Base-by-base conservation (phyloP, 2,888 invertebrate genomes). In the Melinopterus prodromus region DNA sequence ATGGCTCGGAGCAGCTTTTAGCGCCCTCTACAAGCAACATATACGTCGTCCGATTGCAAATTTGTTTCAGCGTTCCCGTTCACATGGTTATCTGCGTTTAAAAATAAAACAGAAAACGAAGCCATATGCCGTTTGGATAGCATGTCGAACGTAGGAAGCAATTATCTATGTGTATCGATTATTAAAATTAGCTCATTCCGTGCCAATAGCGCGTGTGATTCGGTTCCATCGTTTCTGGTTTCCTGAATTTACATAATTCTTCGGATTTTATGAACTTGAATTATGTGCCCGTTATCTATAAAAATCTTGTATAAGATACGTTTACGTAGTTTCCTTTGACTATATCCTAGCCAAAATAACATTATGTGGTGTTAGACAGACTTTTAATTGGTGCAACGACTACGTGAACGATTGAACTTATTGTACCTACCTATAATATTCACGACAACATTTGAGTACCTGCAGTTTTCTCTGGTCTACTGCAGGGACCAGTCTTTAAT, bases 121-220 rank as follows among this genome's bases (percentile, higher is more conserved):
- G 36, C 35, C 35, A 74, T 74, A 36, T 74, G 36, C 37, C 53
- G 71, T 35, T 71, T 35, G 35, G 74, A 37, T 74, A 36, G 74
- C 74, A 74, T 74, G 74, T 35, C 74, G 74, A 74, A 37, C n/a
- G n/a, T 36, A 74, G 74, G 74, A 74, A 74, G 53, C 53, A 53
- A 74, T 74, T 35, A 74, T 74, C 74, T 35, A n/a, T 74, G 74
- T 35, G 74, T 74, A 74, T 74, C 74, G 74, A 74, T 74, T 74
- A 74, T 74, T 35, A 74, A 74, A 74, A 74, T 74, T 26, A 74
- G 74, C 74, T 36, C 74, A 74, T 74, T 74, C 37, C 74, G 37
- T 37, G 74, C 74, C 74, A 74, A 74, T 74, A 74, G 74, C 37
- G 74, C 36, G 74, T 74, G 74, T 37, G 74, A 74, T 74, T 74